A percentile compares a stretch with the other conserved stretches of the same genome.
Evolutionary conservation across 2,888 invertebrate species (phyloP).

Genomic region (Ectemnius continuus): DNA sequence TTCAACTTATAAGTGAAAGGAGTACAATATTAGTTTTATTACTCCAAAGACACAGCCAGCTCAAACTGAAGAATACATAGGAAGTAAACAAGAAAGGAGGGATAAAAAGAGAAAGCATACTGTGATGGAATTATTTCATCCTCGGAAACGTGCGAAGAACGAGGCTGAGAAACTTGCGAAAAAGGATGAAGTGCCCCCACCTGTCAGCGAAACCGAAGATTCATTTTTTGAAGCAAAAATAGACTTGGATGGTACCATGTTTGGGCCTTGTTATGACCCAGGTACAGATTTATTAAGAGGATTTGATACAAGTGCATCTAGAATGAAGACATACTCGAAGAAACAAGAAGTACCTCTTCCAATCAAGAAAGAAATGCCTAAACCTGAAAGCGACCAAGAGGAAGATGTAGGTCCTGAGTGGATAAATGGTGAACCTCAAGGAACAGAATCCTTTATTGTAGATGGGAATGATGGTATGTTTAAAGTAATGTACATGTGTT

Average conservation of each 20-base stretch:
- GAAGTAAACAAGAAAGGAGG: conserved; percentile 85
- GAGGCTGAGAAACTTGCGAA: conserved; percentile 61
- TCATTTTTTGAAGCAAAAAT: conserved; percentile 45
- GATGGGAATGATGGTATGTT: conserved; percentile 72
- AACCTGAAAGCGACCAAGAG: conserved; percentile 64
- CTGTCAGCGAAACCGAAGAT: conserved; percentile 47
- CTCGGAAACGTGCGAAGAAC: conserved; percentile 76
- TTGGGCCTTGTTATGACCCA: conserved; percentile 65
- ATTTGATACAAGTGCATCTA: conserved; percentile 66
- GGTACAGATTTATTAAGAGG: conserved; percentile 67
- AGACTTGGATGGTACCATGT: conserved; percentile 53
- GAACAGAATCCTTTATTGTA: conserved; percentile 73
- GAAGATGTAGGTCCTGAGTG: conserved; percentile 73
- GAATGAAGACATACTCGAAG: conserved; percentile 62
- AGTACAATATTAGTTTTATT: conserved; percentile 15
- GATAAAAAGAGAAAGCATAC: conserved; percentile 85
- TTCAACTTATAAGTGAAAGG: no score
- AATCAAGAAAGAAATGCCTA: conserved; percentile 59
- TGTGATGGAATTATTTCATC: conserved; percentile 84
- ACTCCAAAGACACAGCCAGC: conserved; percentile 40
- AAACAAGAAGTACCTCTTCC: conserved; percentile 42
- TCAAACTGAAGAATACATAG: conserved; percentile 70
- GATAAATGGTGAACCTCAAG: conserved; percentile 74
- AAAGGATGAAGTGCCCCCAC: conserved; percentile 55
- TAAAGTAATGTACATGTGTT: not conserved